Evolutionary conservation across 2,888 invertebrate genomes (phyloP).

Genomic region (Drosophila bunnanda): DNA sequence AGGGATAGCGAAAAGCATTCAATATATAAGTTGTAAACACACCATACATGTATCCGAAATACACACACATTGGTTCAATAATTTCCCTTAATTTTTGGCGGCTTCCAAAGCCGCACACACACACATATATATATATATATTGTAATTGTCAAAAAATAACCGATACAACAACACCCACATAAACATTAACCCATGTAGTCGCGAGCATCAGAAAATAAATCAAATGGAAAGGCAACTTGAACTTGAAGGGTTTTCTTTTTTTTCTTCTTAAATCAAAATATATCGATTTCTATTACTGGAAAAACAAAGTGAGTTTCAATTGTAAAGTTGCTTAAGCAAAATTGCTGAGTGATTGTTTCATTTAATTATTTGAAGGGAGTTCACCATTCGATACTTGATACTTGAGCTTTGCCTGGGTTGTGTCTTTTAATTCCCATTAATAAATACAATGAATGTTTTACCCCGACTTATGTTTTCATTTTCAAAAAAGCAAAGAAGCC

Average conservation of each 20-base stretch:
- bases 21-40: constrained; percentile 32
- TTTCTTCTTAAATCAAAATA: not conserved
- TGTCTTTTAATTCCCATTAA: constrained; percentile 23
- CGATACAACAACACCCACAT: constrained; percentile 18
- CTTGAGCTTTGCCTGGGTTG: constrained; percentile 41
- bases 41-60: constrained; percentile 20
- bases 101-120: constrained; percentile 10
- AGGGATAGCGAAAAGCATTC: constrained; percentile 37
- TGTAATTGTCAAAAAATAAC: constrained; percentile 27
- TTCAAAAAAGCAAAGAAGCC: constrained; percentile 24
- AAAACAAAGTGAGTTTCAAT: not conserved
- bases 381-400: constrained; percentile 17
- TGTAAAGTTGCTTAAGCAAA: not conserved
- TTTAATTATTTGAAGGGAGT: not conserved
- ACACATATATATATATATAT: not conserved
- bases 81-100: constrained; percentile 5
- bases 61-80: constrained; percentile 6
- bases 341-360: not conserved
- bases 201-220: constrained; percentile 27
- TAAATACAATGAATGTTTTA: constrained; percentile 12
- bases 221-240: constrained; percentile 17
- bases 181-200: constrained; percentile 30
- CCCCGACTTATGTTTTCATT: constrained; percentile 12
- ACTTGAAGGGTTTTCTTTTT: not conserved
- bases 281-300: not conserved